A percentile compares a stretch with the other conserved stretches of the same genome.
Conservation (phyloP, 2,888 invertebrate species). For the Alsophila aescularia region DNA sequence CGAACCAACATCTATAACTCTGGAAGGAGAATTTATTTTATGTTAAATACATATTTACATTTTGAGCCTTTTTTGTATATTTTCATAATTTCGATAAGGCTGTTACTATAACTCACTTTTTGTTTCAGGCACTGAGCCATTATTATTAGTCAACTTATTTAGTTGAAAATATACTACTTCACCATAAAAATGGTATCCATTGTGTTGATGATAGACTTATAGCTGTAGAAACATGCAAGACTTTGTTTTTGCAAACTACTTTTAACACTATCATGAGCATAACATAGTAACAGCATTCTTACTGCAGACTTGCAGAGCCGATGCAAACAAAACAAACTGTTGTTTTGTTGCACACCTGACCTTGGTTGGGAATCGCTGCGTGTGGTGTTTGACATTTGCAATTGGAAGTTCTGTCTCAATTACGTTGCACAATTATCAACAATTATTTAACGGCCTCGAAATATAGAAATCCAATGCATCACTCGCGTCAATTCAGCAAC, state of each 20-base stretch:
- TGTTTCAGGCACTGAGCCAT: too few species aligned
- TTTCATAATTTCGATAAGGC: too few species aligned
- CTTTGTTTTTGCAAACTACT: too few species aligned
- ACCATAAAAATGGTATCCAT: too few species aligned
- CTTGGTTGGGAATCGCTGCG: slow-evolving; percentile 23
- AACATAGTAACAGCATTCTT: slow-evolving; percentile 6
- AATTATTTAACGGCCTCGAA: slow-evolving; percentile 51
- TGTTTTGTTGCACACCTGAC: slow-evolving; percentile 26
- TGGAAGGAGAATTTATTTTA: slow-evolving; percentile 60
- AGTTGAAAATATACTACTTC: too few species aligned
- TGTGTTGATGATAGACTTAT: too few species aligned
- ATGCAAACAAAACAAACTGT: slow-evolving; percentile 19
- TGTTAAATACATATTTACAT: too few species aligned
- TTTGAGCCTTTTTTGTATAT: too few species aligned
- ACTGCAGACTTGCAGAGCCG: slow-evolving; percentile 7
- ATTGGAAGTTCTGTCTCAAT: slow-evolving; percentile 41
- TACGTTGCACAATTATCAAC: slow-evolving; percentile 44
- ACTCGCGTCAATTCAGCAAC: slow-evolving; percentile 48
- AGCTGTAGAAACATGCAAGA: too few species aligned
- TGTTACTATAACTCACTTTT: too few species aligned
- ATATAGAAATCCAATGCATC: slow-evolving; percentile 56
- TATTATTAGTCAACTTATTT: too few species aligned
- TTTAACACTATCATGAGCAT: too few species aligned
- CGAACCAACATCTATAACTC: slow-evolving; percentile 99
- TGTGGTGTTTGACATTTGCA: slow-evolving; percentile 36